A percentile compares a stretch with the other conserved stretches of the same genome.
Conservation (phyloP, 1,140 invertebrate genomes). For the Nixonia krombeini region DNA sequence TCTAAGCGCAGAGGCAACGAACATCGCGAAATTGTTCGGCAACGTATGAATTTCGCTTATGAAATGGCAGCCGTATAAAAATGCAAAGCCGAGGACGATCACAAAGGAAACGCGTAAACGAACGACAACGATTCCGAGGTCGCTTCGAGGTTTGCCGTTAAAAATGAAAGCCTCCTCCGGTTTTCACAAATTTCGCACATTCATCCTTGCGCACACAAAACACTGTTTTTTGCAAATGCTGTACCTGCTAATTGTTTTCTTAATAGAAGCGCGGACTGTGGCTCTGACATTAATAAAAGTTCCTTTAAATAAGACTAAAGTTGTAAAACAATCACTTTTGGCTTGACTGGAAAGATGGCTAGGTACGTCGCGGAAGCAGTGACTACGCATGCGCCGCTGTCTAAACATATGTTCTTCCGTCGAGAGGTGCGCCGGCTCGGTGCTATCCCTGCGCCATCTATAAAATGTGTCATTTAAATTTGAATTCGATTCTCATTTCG, state of each 20-base stretch:
- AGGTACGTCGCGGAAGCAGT: constrained; percentile 66
- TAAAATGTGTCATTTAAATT: neutral
- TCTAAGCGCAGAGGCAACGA: constrained; percentile 44
- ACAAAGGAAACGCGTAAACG: constrained; percentile 34
- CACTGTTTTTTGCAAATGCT: constrained; percentile 26
- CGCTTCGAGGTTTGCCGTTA: constrained; percentile 50
- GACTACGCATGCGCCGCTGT: constrained; percentile 64
- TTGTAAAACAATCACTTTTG: constrained; percentile 71
- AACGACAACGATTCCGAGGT: constrained; percentile 53
- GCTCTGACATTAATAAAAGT: constrained; percentile 89
- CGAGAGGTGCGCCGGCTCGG: constrained; percentile 51
- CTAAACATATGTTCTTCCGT: constrained; percentile 71
- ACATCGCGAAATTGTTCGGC: constrained; percentile 9
- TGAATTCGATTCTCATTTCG: neutral
- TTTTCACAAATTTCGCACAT: constrained; percentile 35
- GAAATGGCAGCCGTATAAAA: neutral
- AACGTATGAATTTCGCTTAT: neutral
- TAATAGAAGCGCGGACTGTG: constrained; percentile 94
- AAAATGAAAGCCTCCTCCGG: constrained; percentile 50
- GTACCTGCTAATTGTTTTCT: constrained; percentile 95
- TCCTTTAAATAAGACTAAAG: constrained; percentile 71
- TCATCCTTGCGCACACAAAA: constrained; percentile 17
- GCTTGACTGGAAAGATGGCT: constrained; percentile 69
- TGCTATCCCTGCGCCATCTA: neutral
- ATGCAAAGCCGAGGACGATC: neutral